phyloP scores from a whole-genome alignment of 2,797 vertebrate species.

The Diglossa cyanea region DNA sequence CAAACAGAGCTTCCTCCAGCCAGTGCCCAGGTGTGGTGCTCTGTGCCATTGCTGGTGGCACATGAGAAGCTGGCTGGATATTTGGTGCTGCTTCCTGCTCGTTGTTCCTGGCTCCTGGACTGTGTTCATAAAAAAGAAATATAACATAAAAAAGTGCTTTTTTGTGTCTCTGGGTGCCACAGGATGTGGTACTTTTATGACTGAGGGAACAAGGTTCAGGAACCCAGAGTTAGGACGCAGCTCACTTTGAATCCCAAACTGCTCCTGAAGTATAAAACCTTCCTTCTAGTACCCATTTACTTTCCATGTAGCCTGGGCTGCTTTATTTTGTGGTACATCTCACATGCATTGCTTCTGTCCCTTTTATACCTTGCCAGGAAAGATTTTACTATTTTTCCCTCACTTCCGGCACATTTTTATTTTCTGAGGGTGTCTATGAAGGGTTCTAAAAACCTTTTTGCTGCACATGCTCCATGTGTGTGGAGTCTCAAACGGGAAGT shows the following conservation, averaged over 20 bases:
- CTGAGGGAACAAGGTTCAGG: background rate
- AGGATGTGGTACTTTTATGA: background rate
- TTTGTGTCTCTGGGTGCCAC: background rate
- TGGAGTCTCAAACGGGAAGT: background rate
- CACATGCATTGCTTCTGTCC: background rate
- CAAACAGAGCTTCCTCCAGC: background rate
- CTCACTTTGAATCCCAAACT: background rate
- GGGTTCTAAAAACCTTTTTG: background rate
- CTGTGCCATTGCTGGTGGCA: background rate
- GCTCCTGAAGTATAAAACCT: background rate
- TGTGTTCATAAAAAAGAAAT: background rate
- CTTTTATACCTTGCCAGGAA: background rate
- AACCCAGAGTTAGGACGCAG: background rate
- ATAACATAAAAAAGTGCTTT: background rate
- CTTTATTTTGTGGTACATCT: background rate
- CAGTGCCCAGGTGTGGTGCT: background rate
- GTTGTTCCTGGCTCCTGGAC: background rate
- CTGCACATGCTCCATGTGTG: accelerated
- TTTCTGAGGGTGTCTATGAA: background rate
- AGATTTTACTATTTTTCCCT: background rate
- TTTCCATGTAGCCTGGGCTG: background rate
- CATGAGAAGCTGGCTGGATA: background rate
- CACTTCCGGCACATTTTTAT: background rate
- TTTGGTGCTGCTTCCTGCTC: background rate
- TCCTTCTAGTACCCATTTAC: background rate